phyloP scores from a whole-genome alignment of 2,888 invertebrate genomes.

The Polydrusus tereticollis region DNA sequence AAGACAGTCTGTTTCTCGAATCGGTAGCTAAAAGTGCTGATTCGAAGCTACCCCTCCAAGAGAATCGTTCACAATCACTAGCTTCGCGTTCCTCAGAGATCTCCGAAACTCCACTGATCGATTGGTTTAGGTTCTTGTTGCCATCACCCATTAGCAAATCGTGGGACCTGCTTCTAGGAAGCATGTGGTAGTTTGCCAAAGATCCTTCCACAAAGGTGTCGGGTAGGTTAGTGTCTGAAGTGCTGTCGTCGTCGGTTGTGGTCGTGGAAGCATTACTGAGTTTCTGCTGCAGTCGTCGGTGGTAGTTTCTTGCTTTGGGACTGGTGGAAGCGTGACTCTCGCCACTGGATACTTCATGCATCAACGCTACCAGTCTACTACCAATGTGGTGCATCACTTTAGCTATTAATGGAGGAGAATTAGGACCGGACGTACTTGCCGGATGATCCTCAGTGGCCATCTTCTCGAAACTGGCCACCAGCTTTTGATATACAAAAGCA shows the following conservation, averaged over 20 bases:
- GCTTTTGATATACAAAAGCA: slow-evolving; percentile 87
- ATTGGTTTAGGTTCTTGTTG: slow-evolving; percentile 67
- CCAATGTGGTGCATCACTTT: slow-evolving; percentile 95
- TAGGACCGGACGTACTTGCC: slow-evolving; percentile 69
- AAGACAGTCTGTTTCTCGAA: slow-evolving; percentile 81
- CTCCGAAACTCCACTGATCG: slow-evolving; percentile 70
- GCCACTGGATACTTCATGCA: slow-evolving; percentile 92
- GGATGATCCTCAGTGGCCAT: slow-evolving; percentile 73
- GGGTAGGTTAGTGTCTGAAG: slow-evolving; percentile 72
- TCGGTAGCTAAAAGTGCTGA: slow-evolving; percentile 91
- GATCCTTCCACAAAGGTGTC: slow-evolving; percentile 65
- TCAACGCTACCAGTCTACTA: slow-evolving; percentile 85
- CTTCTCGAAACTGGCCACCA: slow-evolving; percentile 87
- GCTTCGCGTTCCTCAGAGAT: slow-evolving; percentile 78
- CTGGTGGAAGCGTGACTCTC: slow-evolving; percentile 73
- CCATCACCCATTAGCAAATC: slow-evolving; percentile 79
- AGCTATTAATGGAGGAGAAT: slow-evolving; percentile 87
- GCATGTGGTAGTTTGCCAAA: slow-evolving; percentile 68
- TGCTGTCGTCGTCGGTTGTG: slow-evolving; percentile 80
- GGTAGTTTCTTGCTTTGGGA: slow-evolving; percentile 73
- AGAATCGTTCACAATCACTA: slow-evolving; percentile 90
- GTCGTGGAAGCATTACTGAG: slow-evolving; percentile 73
- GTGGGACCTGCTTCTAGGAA: slow-evolving; percentile 86
- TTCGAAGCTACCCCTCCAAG: slow-evolving; percentile 94
- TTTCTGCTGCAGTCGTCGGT: slow-evolving; percentile 72